Evolutionary conservation across 2,113 vertebrate genomes (phyloP).

Genomic region (Dissostichus mawsoni): DNA sequence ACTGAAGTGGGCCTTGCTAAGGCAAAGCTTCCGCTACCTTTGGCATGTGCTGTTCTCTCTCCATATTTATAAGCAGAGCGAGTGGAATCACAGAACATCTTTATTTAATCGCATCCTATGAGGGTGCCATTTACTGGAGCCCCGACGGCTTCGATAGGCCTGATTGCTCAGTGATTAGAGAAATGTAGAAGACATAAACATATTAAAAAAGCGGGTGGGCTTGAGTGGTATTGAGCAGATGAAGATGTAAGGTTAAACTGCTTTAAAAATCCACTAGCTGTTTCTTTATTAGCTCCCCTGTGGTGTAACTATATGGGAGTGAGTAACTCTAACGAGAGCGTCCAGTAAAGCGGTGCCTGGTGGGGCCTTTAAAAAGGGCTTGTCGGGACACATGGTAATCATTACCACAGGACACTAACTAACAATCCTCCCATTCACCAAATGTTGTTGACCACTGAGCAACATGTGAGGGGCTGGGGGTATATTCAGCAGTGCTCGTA

Average conservation of each 20-base stretch:
- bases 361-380: slow-evolving; percentile 44
- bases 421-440: slow-evolving; percentile 78
- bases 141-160: slow-evolving; percentile 31
- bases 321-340: slow-evolving; percentile 29
- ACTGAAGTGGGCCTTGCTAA: slow-evolving; percentile 54
- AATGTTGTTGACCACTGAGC: slow-evolving; percentile 68
- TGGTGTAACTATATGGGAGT: slow-evolving; percentile 44
- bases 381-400: slow-evolving; percentile 70
- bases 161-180: slow-evolving; percentile 54
- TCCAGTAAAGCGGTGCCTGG: slow-evolving; percentile 56
- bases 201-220: slow-evolving; percentile 4
- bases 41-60: slow-evolving; percentile 14
- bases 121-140: slow-evolving; percentile 40
- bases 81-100: slow-evolving; percentile 47
- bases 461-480: slow-evolving; percentile 59
- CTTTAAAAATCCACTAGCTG: slow-evolving; percentile 42
- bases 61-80: slow-evolving; percentile 23
- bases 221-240: slow-evolving; percentile 15
- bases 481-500: slow-evolving; percentile 13
- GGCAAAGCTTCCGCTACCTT: slow-evolving; percentile 28
- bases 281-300: slow-evolving; percentile 58
- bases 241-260: slow-evolving; percentile 25
- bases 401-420: slow-evolving; percentile 68
- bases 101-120: slow-evolving; percentile 26
- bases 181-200: slow-evolving; percentile 60